Evolutionary conservation across 2,888 invertebrate genomes (phyloP), one percentile per base, ranked within the genome.

Genomic region (Sinodicranocentrus sp.): DNA sequence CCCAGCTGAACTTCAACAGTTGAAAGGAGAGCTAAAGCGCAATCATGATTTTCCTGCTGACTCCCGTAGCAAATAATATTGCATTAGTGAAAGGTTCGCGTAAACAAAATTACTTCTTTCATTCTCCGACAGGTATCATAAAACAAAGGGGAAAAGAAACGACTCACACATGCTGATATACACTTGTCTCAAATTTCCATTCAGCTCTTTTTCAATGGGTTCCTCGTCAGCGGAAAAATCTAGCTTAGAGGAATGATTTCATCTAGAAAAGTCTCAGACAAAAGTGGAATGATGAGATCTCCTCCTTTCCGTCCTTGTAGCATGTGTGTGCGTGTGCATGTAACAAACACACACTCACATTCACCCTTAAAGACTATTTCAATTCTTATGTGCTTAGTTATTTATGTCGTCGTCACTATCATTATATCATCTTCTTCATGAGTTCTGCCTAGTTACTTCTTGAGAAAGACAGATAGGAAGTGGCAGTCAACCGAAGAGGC

Each of bases 101-200:
- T 73, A 73, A 82, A 82, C 82, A 82, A 82, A 82, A 82, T 73
- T 82, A 82, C 82, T 73, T 65, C 72, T 67, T 73, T 82, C 73
- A 73, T 21, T 59, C 15, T 19, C 15, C 61, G 73, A 73, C 82
- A 82, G 82, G 82, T 82, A 82, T 82, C 73, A 71, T 80, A 82
- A 82, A 82, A 73, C 82, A 82, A 73, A 48, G 48, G 48, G 70
- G 52, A 13, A 70, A 28, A 44, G 54, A 54, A n/a, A 23, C 17
- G 48, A 48, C 8, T 48, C n/a, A 48, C 21, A 13, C 1, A n/a
- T n/a, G n/a, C n/a, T n/a, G n/a, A n/a, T n/a, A n/a, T n/a, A n/a
- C n/a, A n/a, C 26, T 23, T 65, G 48, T 59, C 68, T 28, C 39
- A 21, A 57, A 65, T 73, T 52, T 70, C 52, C 48, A 44, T 28